A percentile compares a stretch with the other conserved stretches of the same genome.
phyloP scores from a whole-genome alignment of 1,140 invertebrate genomes.

The Theocolax elegans region DNA sequence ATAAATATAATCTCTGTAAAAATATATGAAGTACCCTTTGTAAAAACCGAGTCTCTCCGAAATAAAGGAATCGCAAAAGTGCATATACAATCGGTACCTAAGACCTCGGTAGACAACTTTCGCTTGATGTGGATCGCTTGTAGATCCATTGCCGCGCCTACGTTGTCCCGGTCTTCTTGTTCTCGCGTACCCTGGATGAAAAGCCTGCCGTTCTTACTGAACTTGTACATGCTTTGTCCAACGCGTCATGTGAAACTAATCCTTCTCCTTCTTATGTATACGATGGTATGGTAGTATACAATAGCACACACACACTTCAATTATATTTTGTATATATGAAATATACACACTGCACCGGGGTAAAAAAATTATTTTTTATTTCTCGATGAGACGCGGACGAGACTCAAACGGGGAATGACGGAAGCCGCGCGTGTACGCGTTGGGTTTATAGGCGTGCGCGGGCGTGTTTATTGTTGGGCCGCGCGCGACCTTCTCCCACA shows the following conservation, averaged over 20 bases:
- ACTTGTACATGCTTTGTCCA: constrained; percentile 81
- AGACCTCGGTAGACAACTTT: constrained; percentile 83
- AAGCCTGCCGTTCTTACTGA: constrained; percentile 78
- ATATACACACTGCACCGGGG: background rate
- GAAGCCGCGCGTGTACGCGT: background rate
- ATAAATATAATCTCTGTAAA: too few relatives aligned
- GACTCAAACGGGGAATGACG: constrained; percentile 5
- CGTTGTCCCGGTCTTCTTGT: constrained; percentile 70
- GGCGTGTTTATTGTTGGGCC: background rate
- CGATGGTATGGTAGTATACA: too few relatives aligned
- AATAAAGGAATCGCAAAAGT: too few relatives aligned
- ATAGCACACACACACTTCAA: too few relatives aligned
- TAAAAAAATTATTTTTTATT: background rate
- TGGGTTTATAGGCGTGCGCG: constrained; percentile 16
- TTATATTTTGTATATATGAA: too few relatives aligned
- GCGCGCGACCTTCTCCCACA: constrained; percentile 1
- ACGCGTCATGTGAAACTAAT: background rate
- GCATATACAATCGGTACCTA: too few relatives aligned
- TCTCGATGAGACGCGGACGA: background rate
- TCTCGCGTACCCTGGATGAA: constrained; percentile 84
- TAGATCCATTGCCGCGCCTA: constrained; percentile 67
- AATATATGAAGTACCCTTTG: too few relatives aligned
- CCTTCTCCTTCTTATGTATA: too few relatives aligned
- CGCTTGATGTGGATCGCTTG: constrained; percentile 85
- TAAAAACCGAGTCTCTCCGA: too few relatives aligned